These are phyloP conservation scores for Cyanoramphus novaezelandiae DNA, from an alignment of 2,113 vertebrate genomes.

Conservation along the genomic window DNA sequence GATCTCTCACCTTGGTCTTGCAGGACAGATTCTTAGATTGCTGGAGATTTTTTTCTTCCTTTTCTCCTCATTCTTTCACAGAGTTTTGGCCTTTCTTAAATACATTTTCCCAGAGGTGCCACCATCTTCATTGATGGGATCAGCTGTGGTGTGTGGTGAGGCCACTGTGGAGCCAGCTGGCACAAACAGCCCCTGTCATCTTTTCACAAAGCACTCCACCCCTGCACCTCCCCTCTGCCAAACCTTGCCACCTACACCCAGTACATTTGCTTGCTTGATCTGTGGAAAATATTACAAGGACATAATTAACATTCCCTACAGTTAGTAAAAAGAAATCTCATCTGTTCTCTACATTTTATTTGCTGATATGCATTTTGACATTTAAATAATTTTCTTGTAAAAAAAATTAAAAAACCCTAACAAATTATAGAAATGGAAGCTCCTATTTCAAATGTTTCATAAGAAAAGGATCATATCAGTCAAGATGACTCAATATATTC, in stretches of 20 bases:
- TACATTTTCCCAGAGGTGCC: background rate
- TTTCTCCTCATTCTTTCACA: background rate
- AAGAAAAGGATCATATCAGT: background rate
- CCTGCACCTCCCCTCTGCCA: background rate
- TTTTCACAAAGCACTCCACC: background rate
- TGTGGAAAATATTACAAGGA: background rate
- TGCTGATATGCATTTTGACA: background rate
- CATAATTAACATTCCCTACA: background rate
- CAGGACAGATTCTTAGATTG: background rate
- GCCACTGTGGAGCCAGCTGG: background rate
- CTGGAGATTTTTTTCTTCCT: fast-evolving
- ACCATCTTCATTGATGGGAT: background rate
- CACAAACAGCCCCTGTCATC: background rate
- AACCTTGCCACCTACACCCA: background rate
- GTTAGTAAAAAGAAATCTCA: background rate
- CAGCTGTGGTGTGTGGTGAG: background rate
- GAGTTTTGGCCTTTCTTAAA: background rate
- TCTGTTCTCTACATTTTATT: background rate
- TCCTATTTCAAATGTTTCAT: background rate
- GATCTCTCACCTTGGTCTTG: background rate
- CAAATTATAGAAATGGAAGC: background rate
- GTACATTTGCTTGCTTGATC: background rate
- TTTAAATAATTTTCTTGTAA: background rate
- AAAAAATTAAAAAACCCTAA: background rate
- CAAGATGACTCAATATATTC: background rate